Percentiles rank a stretch among this genome's conserved stretches.
Conservation (phyloP, 2,888 invertebrate genomes). For the Falcaria lacertinaria region DNA sequence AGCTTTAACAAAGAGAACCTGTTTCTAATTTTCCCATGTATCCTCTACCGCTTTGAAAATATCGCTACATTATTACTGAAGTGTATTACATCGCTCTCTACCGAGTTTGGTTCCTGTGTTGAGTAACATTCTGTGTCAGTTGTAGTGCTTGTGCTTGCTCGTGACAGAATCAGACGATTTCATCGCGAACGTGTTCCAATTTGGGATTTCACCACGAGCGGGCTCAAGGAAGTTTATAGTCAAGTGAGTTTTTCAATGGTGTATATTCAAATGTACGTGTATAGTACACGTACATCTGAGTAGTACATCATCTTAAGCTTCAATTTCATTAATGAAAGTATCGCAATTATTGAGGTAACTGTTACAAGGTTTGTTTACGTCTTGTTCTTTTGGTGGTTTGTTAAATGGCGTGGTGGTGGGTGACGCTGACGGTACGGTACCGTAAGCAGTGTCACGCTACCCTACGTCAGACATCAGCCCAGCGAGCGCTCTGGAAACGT, state of each 20-base stretch:
- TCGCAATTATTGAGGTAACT: neutral
- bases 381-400: constrained; percentile 16
- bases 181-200: constrained; percentile 72
- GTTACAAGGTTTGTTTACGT: constrained; percentile 8
- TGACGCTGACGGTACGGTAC: constrained; percentile 5
- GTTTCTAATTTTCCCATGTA: constrained; percentile 48
- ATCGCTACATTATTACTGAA: constrained; percentile 35
- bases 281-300: no score
- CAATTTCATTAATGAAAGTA: no score
- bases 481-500: constrained; percentile 23
- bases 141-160: constrained; percentile 74
- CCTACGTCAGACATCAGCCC: constrained; percentile 24
- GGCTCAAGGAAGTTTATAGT: constrained; percentile 77
- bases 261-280: no score
- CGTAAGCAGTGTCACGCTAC: constrained; percentile 15
- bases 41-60: constrained; percentile 38
- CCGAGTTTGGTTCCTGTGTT: constrained; percentile 67
- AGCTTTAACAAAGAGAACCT: constrained; percentile 56
- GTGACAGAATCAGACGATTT: constrained; percentile 73
- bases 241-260: constrained; percentile 68
- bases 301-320: no score
- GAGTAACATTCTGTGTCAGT: constrained; percentile 75
- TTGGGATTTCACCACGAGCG: constrained; percentile 79
- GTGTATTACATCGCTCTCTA: constrained; percentile 52
- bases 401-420: constrained; percentile 12